These are phyloP conservation scores for Protonibea diacanthus DNA, from an alignment of 2,797 vertebrate species.

Conservation along the genomic window DNA sequence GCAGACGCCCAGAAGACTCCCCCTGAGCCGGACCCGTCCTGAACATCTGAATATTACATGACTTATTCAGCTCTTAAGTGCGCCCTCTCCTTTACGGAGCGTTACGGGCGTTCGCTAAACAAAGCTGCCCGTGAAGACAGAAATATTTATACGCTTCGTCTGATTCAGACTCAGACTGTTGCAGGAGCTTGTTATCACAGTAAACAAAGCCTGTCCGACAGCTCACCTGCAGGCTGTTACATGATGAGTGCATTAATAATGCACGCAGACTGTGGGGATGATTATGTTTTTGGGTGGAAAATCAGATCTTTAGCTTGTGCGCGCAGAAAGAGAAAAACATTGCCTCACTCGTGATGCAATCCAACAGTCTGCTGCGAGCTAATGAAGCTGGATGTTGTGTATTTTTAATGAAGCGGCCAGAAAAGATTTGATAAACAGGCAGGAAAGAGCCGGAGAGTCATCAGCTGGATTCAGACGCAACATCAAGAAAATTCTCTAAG, in stretches of 20 bases:
- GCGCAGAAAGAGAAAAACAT: slow-evolving; percentile 34
- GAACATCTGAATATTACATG: slow-evolving; percentile 15
- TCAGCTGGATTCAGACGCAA: not conserved
- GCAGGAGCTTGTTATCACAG: slow-evolving; percentile 35
- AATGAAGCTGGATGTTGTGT: slow-evolving; percentile 3
- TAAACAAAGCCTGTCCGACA: slow-evolving; percentile 23
- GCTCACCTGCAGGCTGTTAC: slow-evolving; percentile 44
- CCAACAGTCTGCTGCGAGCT: slow-evolving; percentile 11
- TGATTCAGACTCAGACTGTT: slow-evolving; percentile 9
- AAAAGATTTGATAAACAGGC: not conserved
- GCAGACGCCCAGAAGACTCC: not conserved
- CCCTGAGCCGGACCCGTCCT: not conserved
- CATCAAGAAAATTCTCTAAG: not conserved
- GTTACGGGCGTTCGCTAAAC: not conserved
- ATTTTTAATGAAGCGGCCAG: slow-evolving; percentile 33
- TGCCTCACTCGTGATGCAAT: slow-evolving; percentile 47
- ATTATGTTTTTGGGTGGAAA: slow-evolving; percentile 36
- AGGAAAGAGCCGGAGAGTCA: not conserved
- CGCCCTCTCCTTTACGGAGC: not conserved
- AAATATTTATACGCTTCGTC: slow-evolving; percentile 20
- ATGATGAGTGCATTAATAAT: slow-evolving; percentile 41
- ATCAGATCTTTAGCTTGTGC: slow-evolving; percentile 38
- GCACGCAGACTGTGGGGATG: slow-evolving; percentile 11
- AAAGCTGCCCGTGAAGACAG: slow-evolving; percentile 8
- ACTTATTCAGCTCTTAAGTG: not conserved